Evolutionary conservation across 2,888 invertebrate genomes (phyloP).

Genomic region (Apotomis turbidana): DNA sequence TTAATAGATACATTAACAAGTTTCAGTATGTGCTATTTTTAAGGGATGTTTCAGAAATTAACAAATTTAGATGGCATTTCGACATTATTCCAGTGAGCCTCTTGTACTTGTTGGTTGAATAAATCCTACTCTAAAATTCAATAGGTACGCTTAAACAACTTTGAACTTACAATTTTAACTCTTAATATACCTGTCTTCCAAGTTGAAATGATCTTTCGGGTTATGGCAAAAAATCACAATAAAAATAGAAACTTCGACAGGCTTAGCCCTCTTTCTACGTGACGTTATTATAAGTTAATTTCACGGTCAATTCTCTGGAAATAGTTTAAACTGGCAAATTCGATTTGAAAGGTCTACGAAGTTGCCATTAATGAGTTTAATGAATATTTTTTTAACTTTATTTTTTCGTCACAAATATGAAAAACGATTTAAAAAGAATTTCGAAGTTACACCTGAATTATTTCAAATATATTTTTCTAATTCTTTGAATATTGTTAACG

Average conservation of each 20-base stretch:
- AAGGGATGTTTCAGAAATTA: conserved; percentile 13
- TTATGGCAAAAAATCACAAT: conserved; percentile 16
- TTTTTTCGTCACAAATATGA: no score
- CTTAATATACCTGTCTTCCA: not conserved
- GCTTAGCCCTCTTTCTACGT: not conserved
- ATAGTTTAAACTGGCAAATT: no score
- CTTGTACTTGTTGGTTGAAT: not conserved
- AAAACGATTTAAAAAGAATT: no score
- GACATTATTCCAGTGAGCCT: conserved; percentile 11
- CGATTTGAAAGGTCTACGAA: not conserved
- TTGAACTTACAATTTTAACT: not conserved
- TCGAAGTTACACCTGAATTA: no score
- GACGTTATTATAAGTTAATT: not conserved
- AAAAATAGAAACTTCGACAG: not conserved
- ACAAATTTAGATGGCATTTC: conserved; percentile 15
- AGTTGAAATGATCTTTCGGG: not conserved
- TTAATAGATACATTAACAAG: not conserved
- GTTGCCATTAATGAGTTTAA: not conserved
- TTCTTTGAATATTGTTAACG: not conserved
- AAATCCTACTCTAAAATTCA: no score
- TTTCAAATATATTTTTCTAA: no score
- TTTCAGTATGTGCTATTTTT: not conserved
- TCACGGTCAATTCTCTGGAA: not conserved
- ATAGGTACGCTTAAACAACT: not conserved
- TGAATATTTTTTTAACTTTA: not conserved